Conservation (phyloP, 2,888 invertebrate species). For the Sarcophaga subvicina region DNA sequence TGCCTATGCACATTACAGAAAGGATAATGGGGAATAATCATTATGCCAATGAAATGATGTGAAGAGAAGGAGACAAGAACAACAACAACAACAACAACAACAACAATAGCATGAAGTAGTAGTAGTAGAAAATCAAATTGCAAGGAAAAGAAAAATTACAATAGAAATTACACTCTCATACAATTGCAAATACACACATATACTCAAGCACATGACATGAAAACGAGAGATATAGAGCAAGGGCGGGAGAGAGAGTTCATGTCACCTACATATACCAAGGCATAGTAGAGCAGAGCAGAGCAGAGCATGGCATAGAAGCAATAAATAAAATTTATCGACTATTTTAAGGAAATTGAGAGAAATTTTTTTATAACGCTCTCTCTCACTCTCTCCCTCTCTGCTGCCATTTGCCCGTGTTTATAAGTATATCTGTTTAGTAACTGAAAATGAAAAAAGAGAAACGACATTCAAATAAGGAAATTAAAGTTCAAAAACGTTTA, state of each 20-base stretch:
- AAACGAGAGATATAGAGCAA: too few relatives aligned
- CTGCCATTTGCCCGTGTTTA: not conserved
- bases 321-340: not conserved
- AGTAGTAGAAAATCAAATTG: not conserved
- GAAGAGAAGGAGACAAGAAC: not conserved
- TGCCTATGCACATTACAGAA: not conserved
- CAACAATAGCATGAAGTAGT: not conserved
- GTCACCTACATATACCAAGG: too few relatives aligned
- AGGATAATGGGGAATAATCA: constrained; percentile 23
- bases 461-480: constrained; percentile 7
- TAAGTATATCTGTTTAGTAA: not conserved
- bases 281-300: too few relatives aligned
- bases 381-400: not conserved
- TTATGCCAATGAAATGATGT: not conserved
- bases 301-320: not conserved
- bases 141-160: not conserved
- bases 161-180: not conserved
- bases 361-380: not conserved
- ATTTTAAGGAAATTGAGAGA: constrained; percentile 7
- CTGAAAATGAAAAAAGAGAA: not conserved
- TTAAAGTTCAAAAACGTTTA: constrained; percentile 5
- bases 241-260: too few relatives aligned
- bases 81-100: not conserved
- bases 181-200: not conserved
- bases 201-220: not conserved